Conservation (phyloP, 2,797 vertebrate species). For the Tympanoctomys barrerae region DNA sequence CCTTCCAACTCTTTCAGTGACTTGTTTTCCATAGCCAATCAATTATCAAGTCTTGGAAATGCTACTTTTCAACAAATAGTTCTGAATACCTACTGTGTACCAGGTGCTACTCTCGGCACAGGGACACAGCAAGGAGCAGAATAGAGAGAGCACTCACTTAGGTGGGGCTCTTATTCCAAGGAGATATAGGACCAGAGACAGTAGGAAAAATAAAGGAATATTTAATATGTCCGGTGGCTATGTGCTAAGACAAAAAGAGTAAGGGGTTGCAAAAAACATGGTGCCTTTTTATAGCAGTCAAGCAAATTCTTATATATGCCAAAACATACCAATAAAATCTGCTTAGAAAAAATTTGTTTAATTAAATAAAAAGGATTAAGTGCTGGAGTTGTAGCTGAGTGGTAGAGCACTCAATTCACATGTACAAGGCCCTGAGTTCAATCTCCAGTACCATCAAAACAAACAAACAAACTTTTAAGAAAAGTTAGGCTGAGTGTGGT, state of each 20-base stretch:
- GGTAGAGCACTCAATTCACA: no score
- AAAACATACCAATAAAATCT: background rate
- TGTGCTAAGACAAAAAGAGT: background rate
- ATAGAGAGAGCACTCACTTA: background rate
- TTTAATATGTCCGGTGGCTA: background rate
- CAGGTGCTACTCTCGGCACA: background rate
- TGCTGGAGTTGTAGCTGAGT: no score
- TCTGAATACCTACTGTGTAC: background rate
- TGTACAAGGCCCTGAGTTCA: no score
- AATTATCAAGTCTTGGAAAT: background rate
- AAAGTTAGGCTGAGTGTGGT: no score
- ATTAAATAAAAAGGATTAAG: no score
- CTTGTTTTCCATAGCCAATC: background rate
- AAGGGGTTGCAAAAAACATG: background rate
- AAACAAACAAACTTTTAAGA: no score
- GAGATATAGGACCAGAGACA: background rate
- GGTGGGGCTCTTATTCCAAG: background rate
- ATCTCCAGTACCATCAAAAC: no score
- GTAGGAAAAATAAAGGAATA: background rate
- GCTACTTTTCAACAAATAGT: background rate
- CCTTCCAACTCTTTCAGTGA: background rate
- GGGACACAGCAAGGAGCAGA: background rate
- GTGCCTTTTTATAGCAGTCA: background rate
- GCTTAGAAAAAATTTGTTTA: background rate
- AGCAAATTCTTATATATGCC: background rate